Evolutionary conservation across 2,888 invertebrate genomes (phyloP), one percentile per base, ranked within the genome.

Genomic region (Oasisia sp.): DNA sequence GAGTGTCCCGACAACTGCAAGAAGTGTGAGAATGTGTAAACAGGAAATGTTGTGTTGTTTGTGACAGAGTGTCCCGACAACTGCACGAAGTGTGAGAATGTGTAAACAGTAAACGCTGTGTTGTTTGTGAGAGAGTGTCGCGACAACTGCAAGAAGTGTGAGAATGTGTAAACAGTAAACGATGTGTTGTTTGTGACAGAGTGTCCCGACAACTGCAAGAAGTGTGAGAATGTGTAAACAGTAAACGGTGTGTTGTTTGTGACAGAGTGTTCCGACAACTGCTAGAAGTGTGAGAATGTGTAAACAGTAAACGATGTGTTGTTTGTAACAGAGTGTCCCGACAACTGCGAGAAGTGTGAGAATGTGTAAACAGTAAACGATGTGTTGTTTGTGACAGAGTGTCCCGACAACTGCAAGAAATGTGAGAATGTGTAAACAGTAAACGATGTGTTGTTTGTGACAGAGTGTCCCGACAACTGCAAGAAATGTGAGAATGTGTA

Each of bases 311-410:
- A n/a, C n/a, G n/a, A n/a, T n/a, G n/a, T n/a, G n/a, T n/a, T n/a
- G n/a, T n/a, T n/a, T n/a, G n/a, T n/a, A n/a, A n/a, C n/a, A 92
- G 92, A 56, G n/a, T 92, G 92, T 92, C 92, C 92, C 19, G 58
- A 89, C 89, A 32, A 92, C 89, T 92, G 92, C 11, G 91, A 92
- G 89, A 89, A 91, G 45, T 92, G 92, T 32, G 92, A 92, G 58
- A 92, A 50, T 32, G 91, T 92, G 19, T n/a, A n/a, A n/a, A n/a
- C n/a, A n/a, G n/a, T n/a, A n/a, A n/a, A n/a, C n/a, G n/a, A n/a
- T n/a, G n/a, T n/a, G n/a, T n/a, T n/a, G n/a, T n/a, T n/a, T n/a
- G n/a, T n/a, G n/a, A n/a, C n/a, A 92, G 92, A 56, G n/a, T 92
- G 92, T 92, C 92, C 92, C 19, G 58, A 89, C 89, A 32, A 92